Evolutionary conservation across 2,113 vertebrate genomes (phyloP), one percentile per base, ranked within the genome.

Genomic region (Sialia sialis): DNA sequence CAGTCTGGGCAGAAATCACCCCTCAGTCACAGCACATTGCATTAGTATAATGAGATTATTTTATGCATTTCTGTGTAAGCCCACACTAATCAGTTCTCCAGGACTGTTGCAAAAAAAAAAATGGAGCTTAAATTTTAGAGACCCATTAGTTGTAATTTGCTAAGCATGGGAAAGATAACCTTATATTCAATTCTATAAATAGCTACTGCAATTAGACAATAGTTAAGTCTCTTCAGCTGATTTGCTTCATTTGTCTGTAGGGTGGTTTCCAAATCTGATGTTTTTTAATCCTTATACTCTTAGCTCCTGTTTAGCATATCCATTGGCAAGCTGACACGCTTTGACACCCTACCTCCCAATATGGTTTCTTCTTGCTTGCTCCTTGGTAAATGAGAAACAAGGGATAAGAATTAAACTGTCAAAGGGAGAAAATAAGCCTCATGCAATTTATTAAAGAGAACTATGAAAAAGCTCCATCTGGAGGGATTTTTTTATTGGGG

Each of bases 1-100:
- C 41, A 34, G 25, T 60, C 55, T 84, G 85, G 54, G 74, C 44
- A 94, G 83, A 90, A 94, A 86, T 59, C 68, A 46, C 29, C 43
- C 9, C 72, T 91, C 75, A 60, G 44, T 78, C 52, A 75, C 75
- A 70, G 46, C 39, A 70, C 49, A 32, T 52, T 56, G 22, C 51
- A 59, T 77, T 87, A 76, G 51, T 83, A 3, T 75, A 85, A 88
- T 92, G 44, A 85, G 68, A 52, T 85, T 81, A 74, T 60, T 92
- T 93, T 29, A 89, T 60, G 26, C 54, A 84, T 95, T 96, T 94
- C 64, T 83, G 21, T 62, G 29, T 60, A 81, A 81, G 13, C 51
- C 88, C 20, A n/a, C 44, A 44, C 39, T 85, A 92, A 93, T 88
- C 82, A 48, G 13, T 68, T 88, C 62, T 49, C 29, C 30, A 51